Conservation (phyloP, 2,797 vertebrate genomes). For the Threskiornis aethiopicus region DNA sequence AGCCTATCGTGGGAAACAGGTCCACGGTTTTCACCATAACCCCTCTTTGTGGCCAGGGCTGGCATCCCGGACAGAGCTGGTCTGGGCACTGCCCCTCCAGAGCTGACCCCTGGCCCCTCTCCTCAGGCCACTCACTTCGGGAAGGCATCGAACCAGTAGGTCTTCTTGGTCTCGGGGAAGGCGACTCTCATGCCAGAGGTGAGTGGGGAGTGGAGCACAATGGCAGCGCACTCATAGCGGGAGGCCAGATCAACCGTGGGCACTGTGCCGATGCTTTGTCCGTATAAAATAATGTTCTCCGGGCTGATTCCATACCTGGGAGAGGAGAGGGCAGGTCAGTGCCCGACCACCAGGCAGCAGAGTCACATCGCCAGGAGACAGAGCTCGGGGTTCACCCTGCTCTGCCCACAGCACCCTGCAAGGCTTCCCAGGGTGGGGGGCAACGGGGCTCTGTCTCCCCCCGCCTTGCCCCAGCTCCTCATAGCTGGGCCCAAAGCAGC, state of each 20-base stretch:
- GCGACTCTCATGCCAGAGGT: conserved; percentile 96
- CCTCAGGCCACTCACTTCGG: conserved; percentile 84
- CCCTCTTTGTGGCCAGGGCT: background rate
- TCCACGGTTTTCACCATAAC: background rate
- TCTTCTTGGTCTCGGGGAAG: conserved; percentile 96
- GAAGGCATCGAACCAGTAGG: conserved; percentile 95
- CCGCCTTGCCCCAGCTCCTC: background rate
- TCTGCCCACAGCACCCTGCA: background rate
- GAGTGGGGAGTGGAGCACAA: conserved; percentile 92
- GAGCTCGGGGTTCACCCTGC: background rate
- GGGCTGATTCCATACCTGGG: conserved; percentile 92
- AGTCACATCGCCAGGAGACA: fast-evolving
- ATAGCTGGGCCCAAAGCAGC: fast-evolving
- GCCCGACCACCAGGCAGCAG: background rate
- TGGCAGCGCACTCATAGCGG: conserved; percentile 92
- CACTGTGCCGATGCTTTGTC: conserved; percentile 95
- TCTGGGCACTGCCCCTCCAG: background rate
- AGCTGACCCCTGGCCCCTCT: background rate
- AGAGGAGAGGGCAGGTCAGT: background rate
- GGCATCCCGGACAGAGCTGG: background rate
- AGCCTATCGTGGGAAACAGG: fast-evolving
- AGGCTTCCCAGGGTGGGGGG: fast-evolving
- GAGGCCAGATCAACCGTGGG: conserved; percentile 95
- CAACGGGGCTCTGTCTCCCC: background rate
- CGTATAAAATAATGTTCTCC: conserved; percentile 92